Evolutionary conservation across 2,888 invertebrate genomes (phyloP), one percentile per base, ranked within the genome.

Genomic region (Sphaerophoria taeniata): DNA sequence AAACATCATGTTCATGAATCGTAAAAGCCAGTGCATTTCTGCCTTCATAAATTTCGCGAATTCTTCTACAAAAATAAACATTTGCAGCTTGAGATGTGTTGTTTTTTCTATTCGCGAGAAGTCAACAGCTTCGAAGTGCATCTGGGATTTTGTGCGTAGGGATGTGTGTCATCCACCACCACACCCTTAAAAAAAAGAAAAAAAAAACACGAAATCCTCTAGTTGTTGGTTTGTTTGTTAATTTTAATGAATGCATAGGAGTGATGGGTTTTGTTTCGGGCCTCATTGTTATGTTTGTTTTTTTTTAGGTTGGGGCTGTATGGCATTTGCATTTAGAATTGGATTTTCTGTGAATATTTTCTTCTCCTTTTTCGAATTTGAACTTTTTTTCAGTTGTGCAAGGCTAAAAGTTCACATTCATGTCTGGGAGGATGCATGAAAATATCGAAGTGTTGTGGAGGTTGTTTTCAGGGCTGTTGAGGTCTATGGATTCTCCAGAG

Each of bases 31-130:
- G 61, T 55, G 51, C 60, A 34, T 60, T 6, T 11, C 12, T 73
- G 49, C 34, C 31, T 55, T 47, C 36, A 70, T 36, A 77, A 77
- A 69, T 67, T 77, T 45, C 65, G 78, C 78, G 70, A 70, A 78
- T 58, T 56, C 65, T 51, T 56, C 70, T 78, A 77, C 78, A n/a
- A 83, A 83, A 83, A 83, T 83, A 83, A 83, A 73, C 58, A 78
- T 65, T 77, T 58, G 24, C 56, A 74, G 31, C 77, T 72, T 49
- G 36, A 39, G 63, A 6, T 63, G n/a, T 12, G 47, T 47, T 36
- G 36, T 36, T 36, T 36, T 47, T 47, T n/a, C 39, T 49, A 58
- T 49, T 49, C 12, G 43, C 51, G 58, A 49, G 63, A 7, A 55
- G 12, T 47, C 33, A 33, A 14, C 12, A 47, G 63, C 63, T 39